Evolutionary conservation across 64 coral and sea anemone species (phyloP).

Genomic region (Montipora foliosa): DNA sequence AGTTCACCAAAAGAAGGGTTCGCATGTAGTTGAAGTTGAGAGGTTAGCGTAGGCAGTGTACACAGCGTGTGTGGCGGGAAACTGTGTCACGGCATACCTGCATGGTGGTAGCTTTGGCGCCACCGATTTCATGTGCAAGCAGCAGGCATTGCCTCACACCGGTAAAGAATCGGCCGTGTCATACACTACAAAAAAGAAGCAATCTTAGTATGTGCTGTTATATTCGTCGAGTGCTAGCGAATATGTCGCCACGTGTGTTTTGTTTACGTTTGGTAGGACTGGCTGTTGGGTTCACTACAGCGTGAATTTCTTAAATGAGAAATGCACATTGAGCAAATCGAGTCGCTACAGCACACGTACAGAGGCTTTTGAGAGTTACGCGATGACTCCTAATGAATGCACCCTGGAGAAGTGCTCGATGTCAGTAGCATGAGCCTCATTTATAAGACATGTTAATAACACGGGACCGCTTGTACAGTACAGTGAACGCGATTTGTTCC

Average conservation of each 20-base stretch:
- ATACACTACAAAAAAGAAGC: not conserved
- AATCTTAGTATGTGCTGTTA: not conserved
- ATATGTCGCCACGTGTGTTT: slow-evolving; percentile 53
- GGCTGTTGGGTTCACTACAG: not conserved
- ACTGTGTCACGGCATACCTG: slow-evolving; percentile 22
- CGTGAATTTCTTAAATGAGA: not conserved
- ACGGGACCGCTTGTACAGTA: not conserved
- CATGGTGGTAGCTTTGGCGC: not conserved
- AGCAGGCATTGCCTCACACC: not conserved
- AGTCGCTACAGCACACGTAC: not conserved
- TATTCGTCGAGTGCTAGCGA: not conserved
- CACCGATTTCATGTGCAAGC: not conserved
- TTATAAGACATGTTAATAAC: not conserved
- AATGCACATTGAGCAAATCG: not conserved
- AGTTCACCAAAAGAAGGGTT: slow-evolving; percentile 37
- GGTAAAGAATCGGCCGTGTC: slow-evolving; percentile 21
- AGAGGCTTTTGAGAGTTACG: not conserved
- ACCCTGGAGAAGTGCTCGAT: not conserved
- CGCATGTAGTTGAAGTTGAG: slow-evolving; percentile 41
- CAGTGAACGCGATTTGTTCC: not conserved
- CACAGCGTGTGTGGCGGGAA: slow-evolving; percentile 46
- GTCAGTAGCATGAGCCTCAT: not conserved
- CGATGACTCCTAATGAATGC: not conserved
- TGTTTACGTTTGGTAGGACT: slow-evolving; percentile 43
- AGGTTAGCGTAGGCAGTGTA: slow-evolving; percentile 28